Conservation (phyloP, 2,113 vertebrate species). For the Gambusia holbrooki region DNA sequence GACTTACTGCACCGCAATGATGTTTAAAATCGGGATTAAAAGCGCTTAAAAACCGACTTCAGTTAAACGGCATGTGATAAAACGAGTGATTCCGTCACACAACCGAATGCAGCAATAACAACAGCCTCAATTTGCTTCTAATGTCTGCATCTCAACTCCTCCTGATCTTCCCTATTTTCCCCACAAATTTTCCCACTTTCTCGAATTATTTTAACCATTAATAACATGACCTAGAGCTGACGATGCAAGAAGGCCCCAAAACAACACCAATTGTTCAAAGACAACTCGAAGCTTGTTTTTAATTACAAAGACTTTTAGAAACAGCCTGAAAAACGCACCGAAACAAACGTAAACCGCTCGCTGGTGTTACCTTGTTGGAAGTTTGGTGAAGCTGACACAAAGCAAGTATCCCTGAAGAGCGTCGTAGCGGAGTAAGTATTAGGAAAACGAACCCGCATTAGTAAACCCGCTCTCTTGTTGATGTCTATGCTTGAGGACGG, state of each 20-base stretch:
- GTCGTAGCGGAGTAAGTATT: constrained; percentile 52
- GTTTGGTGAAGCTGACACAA: constrained; percentile 27
- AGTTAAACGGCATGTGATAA: background rate
- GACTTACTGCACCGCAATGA: background rate
- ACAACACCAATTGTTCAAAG: constrained; percentile 53
- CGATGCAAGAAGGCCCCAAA: constrained; percentile 34
- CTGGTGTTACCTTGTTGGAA: constrained; percentile 61
- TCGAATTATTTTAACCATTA: background rate
- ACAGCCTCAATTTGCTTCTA: constrained; percentile 31
- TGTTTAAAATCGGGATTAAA: background rate
- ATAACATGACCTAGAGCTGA: background rate
- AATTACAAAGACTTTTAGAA: constrained; percentile 42
- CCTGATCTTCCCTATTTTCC: background rate
- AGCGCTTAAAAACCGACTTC: constrained; percentile 10
- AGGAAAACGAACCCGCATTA: constrained; percentile 64
- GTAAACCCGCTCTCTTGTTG: constrained; percentile 75
- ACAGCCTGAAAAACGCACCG: background rate
- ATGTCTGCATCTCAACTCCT: background rate
- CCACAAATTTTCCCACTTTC: constrained; percentile 2
- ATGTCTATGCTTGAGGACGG: constrained; percentile 77
- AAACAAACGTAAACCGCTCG: background rate
- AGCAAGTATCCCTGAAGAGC: constrained; percentile 31
- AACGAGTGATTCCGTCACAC: background rate
- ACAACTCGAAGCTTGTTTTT: constrained; percentile 65
- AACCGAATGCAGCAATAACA: constrained; percentile 41